Conservation (phyloP, 2,888 invertebrate genomes). For the Cryptocephalus primarius region DNA sequence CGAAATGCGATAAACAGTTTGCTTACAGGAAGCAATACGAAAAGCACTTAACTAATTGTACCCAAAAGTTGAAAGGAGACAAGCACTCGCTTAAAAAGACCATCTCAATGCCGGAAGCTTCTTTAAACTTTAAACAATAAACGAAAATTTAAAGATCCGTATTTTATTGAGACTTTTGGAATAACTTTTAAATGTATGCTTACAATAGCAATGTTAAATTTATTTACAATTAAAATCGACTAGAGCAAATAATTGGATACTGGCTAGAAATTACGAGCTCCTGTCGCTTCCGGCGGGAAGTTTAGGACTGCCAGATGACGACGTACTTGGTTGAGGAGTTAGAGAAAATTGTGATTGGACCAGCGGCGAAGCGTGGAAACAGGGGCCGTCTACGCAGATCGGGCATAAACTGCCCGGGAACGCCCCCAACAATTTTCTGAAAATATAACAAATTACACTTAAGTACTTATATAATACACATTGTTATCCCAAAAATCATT, state of each 20-base stretch:
- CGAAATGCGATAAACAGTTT: conserved; percentile 18
- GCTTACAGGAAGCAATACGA: conserved; percentile 18
- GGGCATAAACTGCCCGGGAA: conserved; percentile 30
- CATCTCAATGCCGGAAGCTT: background rate
- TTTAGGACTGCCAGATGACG: background rate
- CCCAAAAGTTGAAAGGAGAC: background rate
- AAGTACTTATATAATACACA: background rate
- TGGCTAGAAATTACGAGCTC: background rate
- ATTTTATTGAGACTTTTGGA: too few species aligned
- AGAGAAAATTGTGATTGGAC: conserved; percentile 13
- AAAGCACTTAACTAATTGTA: conserved; percentile 17
- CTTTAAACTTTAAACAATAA: too few species aligned
- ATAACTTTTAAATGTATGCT: background rate
- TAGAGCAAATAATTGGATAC: background rate
- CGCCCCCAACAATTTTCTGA: conserved; percentile 32
- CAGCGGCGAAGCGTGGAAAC: conserved; percentile 21
- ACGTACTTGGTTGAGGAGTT: conserved; percentile 4
- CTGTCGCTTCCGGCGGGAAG: background rate
- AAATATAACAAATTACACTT: conserved; percentile 13
- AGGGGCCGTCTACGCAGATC: conserved; percentile 30
- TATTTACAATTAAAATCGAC: background rate
- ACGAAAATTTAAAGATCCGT: too few species aligned
- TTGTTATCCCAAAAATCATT: background rate
- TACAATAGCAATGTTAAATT: background rate
- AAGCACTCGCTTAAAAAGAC: background rate